phyloP scores from a whole-genome alignment of 2,888 invertebrate genomes.

The Dryobotodes eremita region DNA sequence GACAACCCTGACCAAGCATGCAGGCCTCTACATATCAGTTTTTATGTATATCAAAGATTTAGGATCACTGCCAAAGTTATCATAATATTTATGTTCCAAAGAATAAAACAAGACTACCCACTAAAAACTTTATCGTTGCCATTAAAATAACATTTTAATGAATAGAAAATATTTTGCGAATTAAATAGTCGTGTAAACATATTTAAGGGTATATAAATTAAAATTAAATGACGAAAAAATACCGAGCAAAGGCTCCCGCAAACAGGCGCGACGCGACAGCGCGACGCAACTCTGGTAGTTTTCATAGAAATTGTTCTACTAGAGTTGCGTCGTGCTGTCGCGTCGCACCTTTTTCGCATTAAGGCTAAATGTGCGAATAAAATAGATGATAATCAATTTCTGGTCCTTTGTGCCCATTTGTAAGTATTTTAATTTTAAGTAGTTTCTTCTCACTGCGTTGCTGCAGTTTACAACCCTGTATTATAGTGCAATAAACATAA shows the following conservation, averaged over 20 bases:
- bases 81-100: slow-evolving; percentile 66
- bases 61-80: slow-evolving; percentile 57
- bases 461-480: slow-evolving; percentile 2
- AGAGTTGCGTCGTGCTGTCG: no score
- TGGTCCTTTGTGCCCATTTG: background rate
- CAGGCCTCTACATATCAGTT: slow-evolving; percentile 62
- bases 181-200: background rate
- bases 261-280: no score
- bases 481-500: slow-evolving; percentile 25
- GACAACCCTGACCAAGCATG: slow-evolving; percentile 26
- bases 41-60: slow-evolving; percentile 63
- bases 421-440: background rate
- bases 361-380: slow-evolving; percentile 5
- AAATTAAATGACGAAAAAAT: slow-evolving; percentile 17
- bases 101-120: slow-evolving; percentile 59
- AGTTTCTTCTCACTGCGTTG: background rate
- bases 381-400: slow-evolving; percentile 35
- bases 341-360: no score
- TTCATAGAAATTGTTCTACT: no score
- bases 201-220: slow-evolving; percentile 5
- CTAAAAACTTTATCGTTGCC: slow-evolving; percentile 57
- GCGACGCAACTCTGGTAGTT: no score
- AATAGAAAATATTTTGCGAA: slow-evolving; percentile 25
- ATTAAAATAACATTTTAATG: slow-evolving; percentile 33
- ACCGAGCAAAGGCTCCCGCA: background rate